phyloP scores from a whole-genome alignment of 2,797 vertebrate species.

The Lagodon rhomboides region DNA sequence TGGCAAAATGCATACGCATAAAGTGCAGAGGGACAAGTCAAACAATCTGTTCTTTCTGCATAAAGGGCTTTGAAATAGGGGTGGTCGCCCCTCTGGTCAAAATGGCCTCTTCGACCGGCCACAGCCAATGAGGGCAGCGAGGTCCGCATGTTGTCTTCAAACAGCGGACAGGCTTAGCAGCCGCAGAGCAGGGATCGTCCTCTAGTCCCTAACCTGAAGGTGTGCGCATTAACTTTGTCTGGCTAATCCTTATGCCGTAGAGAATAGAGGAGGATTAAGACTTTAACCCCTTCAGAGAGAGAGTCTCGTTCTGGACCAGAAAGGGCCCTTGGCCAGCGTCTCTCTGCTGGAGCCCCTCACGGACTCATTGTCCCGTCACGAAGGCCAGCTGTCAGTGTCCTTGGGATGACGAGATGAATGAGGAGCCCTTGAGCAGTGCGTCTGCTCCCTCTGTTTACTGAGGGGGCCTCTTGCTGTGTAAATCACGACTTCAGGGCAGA shows the following conservation, averaged over 20 bases:
- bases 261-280: slow-evolving; percentile 85
- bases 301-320: slow-evolving; percentile 55
- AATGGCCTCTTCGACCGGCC: slow-evolving; percentile 37
- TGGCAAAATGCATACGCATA: slow-evolving; percentile 63
- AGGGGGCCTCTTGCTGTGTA: slow-evolving; percentile 65
- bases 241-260: slow-evolving; percentile 82
- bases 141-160: slow-evolving; percentile 60
- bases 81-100: slow-evolving; percentile 54
- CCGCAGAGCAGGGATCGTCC: slow-evolving; percentile 46
- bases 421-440: slow-evolving; percentile 70
- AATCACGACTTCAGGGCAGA: slow-evolving; percentile 66
- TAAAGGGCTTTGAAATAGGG: slow-evolving; percentile 62
- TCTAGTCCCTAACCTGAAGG: slow-evolving; percentile 73
- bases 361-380: slow-evolving; percentile 75
- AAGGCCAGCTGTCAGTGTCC: slow-evolving; percentile 85
- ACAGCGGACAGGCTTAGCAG: slow-evolving; percentile 46
- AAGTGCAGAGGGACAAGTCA: slow-evolving; percentile 56
- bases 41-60: slow-evolving; percentile 60
- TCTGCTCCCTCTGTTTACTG: slow-evolving; percentile 79
- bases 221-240: slow-evolving; percentile 71
- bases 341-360: slow-evolving; percentile 74
- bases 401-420: slow-evolving; percentile 71
- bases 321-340: slow-evolving; percentile 64
- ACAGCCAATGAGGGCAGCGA: slow-evolving; percentile 42
- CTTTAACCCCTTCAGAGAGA: slow-evolving; percentile 79